Evolutionary conservation across 2,113 vertebrate genomes (phyloP).

Genomic region (Calyptommatus sinebrachiatus): DNA sequence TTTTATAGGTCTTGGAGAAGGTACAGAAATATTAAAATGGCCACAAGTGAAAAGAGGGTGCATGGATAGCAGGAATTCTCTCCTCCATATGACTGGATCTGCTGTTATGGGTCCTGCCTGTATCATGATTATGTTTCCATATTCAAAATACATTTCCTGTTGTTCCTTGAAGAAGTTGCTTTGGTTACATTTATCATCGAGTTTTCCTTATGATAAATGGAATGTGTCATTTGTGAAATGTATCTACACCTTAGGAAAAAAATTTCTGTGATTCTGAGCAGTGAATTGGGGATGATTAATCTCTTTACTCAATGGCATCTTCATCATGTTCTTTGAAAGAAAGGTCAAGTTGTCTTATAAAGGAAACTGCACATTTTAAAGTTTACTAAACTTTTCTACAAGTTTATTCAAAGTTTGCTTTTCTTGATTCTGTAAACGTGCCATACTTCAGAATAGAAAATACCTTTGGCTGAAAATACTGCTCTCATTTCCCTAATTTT

Average conservation of each 20-base stretch:
- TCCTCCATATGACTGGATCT: too few relatives aligned
- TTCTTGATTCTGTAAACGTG: not conserved
- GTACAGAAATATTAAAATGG: too few relatives aligned
- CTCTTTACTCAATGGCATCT: not conserved
- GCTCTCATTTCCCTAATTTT: not conserved
- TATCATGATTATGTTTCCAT: not conserved
- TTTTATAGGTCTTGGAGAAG: too few relatives aligned
- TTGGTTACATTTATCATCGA: slow-evolving; percentile 6
- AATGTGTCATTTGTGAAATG: slow-evolving; percentile 4
- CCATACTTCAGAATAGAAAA: not conserved
- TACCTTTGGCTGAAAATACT: not conserved
- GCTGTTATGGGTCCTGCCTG: too few relatives aligned
- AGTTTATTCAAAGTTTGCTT: too few relatives aligned
- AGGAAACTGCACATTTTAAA: not conserved
- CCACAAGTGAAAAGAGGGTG: too few relatives aligned
- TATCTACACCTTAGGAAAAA: not conserved
- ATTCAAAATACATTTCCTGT: not conserved
- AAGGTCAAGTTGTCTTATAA: not conserved
- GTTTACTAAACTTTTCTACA: not conserved
- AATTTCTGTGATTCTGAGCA: not conserved
- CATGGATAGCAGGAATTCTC: too few relatives aligned
- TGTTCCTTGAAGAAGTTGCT: not conserved
- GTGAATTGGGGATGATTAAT: not conserved
- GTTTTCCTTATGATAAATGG: not conserved
- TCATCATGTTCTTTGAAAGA: not conserved